phyloP scores from a whole-genome alignment of 2,888 invertebrate genomes.

The Ferrisia virgata region DNA sequence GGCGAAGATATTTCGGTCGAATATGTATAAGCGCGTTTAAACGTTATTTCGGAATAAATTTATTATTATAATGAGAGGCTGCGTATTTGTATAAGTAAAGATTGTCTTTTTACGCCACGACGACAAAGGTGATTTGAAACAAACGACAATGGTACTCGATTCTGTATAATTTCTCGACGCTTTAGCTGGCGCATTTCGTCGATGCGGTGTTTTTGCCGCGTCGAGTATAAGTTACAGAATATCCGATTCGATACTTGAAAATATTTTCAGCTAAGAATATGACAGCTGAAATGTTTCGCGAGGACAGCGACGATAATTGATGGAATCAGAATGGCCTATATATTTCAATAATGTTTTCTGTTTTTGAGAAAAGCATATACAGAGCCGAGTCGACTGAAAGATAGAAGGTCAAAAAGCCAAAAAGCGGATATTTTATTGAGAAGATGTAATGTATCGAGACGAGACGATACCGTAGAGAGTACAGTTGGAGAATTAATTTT shows the following conservation, averaged over 20 bases:
- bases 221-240: no score
- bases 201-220: no score
- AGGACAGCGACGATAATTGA: no score
- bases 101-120: background rate
- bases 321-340: background rate
- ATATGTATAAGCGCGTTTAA: background rate
- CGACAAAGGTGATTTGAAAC: no score
- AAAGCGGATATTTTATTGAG: background rate
- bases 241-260: no score
- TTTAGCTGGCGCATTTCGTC: no score
- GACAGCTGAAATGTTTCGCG: no score
- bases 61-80: background rate
- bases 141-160: no score
- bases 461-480: no score
- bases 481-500: background rate
- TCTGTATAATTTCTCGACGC: no score
- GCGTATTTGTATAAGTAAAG: background rate
- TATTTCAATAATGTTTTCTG: background rate
- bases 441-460: background rate
- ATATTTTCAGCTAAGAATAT: no score
- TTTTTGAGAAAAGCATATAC: no score
- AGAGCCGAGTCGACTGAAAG: background rate
- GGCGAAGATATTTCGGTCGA: background rate
- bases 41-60: background rate
- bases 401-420: background rate